phyloP scores from a whole-genome alignment of 1,140 invertebrate genomes.

The Cotesia typhae region DNA sequence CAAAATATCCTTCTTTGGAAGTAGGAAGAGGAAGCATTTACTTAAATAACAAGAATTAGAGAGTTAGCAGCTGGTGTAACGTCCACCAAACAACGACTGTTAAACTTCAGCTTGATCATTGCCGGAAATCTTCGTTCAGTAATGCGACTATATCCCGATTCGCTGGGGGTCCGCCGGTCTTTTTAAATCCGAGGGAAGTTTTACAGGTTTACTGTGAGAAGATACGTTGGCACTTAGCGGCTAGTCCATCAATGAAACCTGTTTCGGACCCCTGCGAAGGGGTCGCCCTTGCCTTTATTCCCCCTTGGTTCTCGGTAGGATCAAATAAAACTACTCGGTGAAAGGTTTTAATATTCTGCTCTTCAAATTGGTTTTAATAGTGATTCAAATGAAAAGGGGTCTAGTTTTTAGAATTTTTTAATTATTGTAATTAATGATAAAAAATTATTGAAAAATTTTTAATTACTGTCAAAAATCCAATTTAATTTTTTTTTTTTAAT shows the following conservation, averaged over 20 bases:
- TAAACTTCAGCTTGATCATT: background rate
- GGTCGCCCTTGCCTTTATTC: background rate
- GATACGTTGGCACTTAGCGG: slow-evolving; percentile 58
- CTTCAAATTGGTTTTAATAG: too few relatives aligned
- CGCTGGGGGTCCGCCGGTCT: slow-evolving; percentile 30
- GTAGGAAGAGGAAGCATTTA: slow-evolving; percentile 32
- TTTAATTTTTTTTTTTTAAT: too few relatives aligned
- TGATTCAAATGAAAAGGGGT: too few relatives aligned
- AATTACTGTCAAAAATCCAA: too few relatives aligned
- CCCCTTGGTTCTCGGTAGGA: too few relatives aligned
- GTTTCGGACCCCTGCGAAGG: slow-evolving; percentile 39
- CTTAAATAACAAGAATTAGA: slow-evolving; percentile 5
- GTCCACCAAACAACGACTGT: too few relatives aligned
- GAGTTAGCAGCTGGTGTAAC: slow-evolving; percentile 26
- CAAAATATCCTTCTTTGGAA: slow-evolving; percentile 27
- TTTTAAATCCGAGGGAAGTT: slow-evolving; percentile 25
- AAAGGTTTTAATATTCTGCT: too few relatives aligned
- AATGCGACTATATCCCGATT: slow-evolving; percentile 8
- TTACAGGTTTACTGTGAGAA: slow-evolving; percentile 62
- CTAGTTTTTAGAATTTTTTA: too few relatives aligned
- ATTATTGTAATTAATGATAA: too few relatives aligned
- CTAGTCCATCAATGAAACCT: slow-evolving; percentile 22
- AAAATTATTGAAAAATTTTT: too few relatives aligned
- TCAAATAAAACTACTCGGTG: too few relatives aligned
- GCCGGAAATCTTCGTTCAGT: slow-evolving; percentile 35